These are phyloP conservation scores for Myiotriccus ornatus DNA, from an alignment of 2,797 vertebrate species.

Conservation along the genomic window DNA sequence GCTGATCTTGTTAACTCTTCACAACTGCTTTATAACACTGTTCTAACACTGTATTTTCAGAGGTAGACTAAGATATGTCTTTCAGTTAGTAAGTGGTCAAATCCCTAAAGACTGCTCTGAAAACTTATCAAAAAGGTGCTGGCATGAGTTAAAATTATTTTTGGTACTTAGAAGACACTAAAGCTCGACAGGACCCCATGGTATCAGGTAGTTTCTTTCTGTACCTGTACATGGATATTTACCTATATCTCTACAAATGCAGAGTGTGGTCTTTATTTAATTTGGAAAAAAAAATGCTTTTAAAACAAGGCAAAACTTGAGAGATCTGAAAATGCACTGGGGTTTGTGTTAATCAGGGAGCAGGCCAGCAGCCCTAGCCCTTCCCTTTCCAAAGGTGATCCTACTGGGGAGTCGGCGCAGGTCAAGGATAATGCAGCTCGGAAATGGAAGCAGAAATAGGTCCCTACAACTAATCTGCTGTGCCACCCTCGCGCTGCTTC, in stretches of 20 bases:
- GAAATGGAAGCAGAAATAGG: background rate
- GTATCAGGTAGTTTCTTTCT: background rate
- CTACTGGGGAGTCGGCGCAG: background rate
- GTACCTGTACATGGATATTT: background rate
- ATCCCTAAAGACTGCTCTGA: background rate
- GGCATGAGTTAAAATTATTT: background rate
- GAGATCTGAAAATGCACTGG: background rate
- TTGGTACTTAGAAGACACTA: background rate
- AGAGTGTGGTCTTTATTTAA: background rate
- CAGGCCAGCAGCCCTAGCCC: background rate
- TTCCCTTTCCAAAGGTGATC: background rate
- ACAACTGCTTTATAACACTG: background rate
- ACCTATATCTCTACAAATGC: background rate
- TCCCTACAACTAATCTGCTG: background rate
- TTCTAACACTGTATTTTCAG: background rate
- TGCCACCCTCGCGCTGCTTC: background rate
- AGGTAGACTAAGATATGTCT: background rate
- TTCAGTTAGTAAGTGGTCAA: background rate
- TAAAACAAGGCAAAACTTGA: accelerated
- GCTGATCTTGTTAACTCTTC: background rate
- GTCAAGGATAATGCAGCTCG: conserved; percentile 5
- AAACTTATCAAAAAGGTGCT: background rate
- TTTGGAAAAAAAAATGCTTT: background rate
- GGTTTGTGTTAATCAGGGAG: background rate
- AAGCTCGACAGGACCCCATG: background rate